A percentile compares a stretch with the other conserved stretches of the same genome.
Evolutionary conservation across 1,140 invertebrate species (phyloP).

Genomic region (Procambarus clarkii): DNA sequence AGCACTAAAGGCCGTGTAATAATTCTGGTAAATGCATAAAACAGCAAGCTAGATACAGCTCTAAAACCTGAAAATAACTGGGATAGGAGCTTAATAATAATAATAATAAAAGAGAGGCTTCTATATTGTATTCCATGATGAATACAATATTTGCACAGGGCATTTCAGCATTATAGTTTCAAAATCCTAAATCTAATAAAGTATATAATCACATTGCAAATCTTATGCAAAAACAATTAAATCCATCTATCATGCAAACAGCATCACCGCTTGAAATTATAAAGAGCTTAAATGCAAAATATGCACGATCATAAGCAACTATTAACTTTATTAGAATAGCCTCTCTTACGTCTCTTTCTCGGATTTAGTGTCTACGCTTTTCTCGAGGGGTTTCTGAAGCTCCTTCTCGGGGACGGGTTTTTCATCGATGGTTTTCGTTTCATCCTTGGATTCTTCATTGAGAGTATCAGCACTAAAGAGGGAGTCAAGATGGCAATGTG

Average conservation of each 20-base stretch:
- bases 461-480: conserved; percentile 55
- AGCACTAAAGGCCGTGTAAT: no score
- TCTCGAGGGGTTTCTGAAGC: conserved; percentile 33
- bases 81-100: no score
- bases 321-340: not conserved
- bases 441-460: conserved; percentile 53
- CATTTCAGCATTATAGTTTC: no score
- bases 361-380: conserved; percentile 51
- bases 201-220: not conserved
- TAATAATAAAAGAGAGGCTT: no score
- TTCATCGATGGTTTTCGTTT: conserved; percentile 39
- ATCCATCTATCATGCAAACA: not conserved
- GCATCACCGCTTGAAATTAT: not conserved
- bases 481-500: conserved; percentile 23
- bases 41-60: no score
- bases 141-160: no score
- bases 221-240: not conserved
- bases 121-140: no score
- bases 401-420: conserved; percentile 60
- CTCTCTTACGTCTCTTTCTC: conserved; percentile 57
- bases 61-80: no score
- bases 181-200: not conserved
- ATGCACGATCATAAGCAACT: conserved; percentile 15
- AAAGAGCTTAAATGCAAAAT: not conserved
- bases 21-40: no score